phyloP scores from a whole-genome alignment of 2,888 invertebrate species.

The Drosophila quinaria region DNA sequence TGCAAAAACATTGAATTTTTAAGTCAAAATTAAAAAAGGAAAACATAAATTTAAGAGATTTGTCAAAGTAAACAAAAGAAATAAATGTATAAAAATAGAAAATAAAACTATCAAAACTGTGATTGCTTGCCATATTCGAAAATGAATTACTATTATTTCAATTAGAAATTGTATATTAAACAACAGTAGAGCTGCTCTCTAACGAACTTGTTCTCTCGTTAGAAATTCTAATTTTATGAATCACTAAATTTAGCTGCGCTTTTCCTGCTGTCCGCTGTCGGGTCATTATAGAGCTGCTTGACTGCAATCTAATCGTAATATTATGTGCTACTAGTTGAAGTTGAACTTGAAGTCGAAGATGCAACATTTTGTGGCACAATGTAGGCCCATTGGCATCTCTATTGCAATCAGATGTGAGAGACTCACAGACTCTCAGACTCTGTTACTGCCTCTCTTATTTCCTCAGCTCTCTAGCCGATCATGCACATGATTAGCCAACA shows the following conservation, averaged over 20 bases:
- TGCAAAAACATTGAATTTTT: no score
- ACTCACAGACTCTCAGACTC: conserved; percentile 40
- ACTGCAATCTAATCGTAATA: conserved; percentile 22
- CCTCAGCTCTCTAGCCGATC: conserved; percentile 45
- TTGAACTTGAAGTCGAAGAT: background rate
- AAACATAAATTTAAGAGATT: background rate
- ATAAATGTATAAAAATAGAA: no score
- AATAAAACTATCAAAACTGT: background rate
- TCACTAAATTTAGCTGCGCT: background rate
- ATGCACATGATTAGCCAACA: conserved; percentile 72
- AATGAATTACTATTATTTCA: conserved; percentile 7
- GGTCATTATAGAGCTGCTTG: conserved; percentile 16
- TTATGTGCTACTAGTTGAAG: background rate
- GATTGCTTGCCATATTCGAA: background rate
- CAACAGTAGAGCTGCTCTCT: conserved; percentile 9
- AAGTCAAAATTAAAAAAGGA: no score
- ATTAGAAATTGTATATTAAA: conserved; percentile 1
- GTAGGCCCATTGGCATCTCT: conserved; percentile 18
- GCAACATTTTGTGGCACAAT: conserved; percentile 19
- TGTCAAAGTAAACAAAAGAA: background rate
- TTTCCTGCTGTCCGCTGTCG: background rate
- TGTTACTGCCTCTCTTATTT: conserved; percentile 19
- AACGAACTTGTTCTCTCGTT: background rate
- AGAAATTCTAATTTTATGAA: conserved; percentile 5
- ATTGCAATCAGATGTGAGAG: conserved; percentile 56